Evolutionary conservation across 2,113 vertebrate genomes (phyloP).

Genomic region (Dipodomys ordii): DNA sequence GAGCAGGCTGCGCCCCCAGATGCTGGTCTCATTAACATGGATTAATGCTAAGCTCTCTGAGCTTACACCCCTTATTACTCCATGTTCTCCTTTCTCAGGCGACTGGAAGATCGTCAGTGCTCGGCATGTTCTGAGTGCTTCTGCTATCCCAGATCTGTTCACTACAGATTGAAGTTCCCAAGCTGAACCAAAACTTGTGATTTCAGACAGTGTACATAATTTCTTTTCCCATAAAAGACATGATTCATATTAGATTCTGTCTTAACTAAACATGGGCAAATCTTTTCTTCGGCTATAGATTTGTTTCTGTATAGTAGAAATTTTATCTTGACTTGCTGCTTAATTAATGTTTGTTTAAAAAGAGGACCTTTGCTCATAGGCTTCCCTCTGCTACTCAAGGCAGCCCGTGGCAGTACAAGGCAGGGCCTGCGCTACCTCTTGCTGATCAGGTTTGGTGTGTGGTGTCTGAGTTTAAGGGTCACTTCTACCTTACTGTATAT

Average conservation of each 20-base stretch:
- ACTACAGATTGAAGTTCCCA: neutral
- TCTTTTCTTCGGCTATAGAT: slow-evolving; percentile 23
- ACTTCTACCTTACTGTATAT: neutral
- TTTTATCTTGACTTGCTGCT: slow-evolving; percentile 45
- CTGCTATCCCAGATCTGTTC: neutral
- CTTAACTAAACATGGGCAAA: neutral
- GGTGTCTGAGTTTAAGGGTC: neutral
- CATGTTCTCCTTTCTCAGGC: neutral
- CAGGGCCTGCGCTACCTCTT: neutral
- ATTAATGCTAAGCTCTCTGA: neutral
- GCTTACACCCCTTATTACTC: neutral
- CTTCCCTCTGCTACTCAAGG: neutral
- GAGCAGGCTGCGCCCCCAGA: neutral
- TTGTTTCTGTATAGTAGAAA: slow-evolving; percentile 48
- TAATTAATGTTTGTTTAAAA: slow-evolving; percentile 44
- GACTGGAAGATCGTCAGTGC: neutral
- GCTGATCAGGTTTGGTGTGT: neutral
- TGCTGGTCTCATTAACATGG: neutral
- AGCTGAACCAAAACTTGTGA: slow-evolving; percentile 46
- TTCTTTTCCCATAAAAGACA: slow-evolving; percentile 36
- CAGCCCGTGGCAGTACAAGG: neutral
- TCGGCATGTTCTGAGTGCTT: neutral
- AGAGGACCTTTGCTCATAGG: slow-evolving; percentile 36
- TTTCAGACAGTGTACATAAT: slow-evolving; percentile 14
- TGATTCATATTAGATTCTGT: slow-evolving; percentile 14